phyloP scores from a whole-genome alignment of 2,113 vertebrate species.

The Chelonoidis abingdonii region DNA sequence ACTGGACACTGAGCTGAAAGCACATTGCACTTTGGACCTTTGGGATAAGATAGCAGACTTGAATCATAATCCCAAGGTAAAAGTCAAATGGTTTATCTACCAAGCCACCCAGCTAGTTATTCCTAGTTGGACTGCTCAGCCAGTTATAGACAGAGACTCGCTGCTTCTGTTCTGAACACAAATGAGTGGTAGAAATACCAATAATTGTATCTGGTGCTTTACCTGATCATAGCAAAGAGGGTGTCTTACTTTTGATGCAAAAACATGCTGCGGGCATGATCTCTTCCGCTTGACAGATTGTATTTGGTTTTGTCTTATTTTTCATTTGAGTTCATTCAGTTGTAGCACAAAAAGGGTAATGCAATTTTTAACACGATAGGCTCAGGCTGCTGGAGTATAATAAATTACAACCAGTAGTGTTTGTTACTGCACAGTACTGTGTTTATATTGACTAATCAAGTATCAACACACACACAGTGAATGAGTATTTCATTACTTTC shows the following conservation, averaged over 20 bases:
- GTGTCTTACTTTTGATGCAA: background rate
- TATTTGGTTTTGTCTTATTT: background rate
- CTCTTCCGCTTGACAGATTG: background rate
- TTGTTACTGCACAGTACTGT: background rate
- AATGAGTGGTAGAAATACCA: background rate
- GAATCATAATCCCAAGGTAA: background rate
- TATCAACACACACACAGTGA: background rate
- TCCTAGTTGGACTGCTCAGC: background rate
- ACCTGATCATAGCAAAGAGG: accelerated
- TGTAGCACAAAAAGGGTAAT: background rate
- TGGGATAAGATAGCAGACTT: background rate
- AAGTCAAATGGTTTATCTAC: background rate
- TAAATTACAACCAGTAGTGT: background rate
- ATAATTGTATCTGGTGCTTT: background rate
- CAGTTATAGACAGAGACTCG: background rate
- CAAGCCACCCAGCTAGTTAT: background rate
- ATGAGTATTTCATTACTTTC: background rate
- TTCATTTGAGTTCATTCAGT: background rate
- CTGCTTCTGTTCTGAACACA: background rate
- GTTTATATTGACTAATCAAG: background rate
- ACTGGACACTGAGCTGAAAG: background rate
- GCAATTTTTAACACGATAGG: background rate
- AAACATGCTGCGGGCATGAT: background rate
- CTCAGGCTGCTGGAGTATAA: background rate
- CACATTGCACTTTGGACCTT: background rate